Base-by-base conservation (phyloP, 2,113 vertebrate genomes). In the Indicator indicator region DNA sequence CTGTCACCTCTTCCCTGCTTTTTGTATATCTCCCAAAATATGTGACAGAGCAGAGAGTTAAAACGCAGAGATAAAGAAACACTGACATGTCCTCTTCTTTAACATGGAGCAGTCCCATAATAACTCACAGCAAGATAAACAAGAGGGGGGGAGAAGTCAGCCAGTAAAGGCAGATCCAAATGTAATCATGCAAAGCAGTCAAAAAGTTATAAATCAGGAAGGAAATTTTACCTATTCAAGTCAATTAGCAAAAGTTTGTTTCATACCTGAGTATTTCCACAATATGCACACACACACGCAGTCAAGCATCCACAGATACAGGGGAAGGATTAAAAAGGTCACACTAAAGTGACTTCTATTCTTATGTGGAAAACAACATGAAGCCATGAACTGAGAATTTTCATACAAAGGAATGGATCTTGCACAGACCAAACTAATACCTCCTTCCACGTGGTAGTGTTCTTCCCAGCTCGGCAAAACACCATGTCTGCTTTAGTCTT, bases 101-200 rank as follows among this genome's bases (percentile, higher is more conserved):
- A 75, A 83, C 73, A 24, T 80, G 48, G 59, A 93, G 48, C 64
- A 76, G 64, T 80, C 59, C 68, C 79, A 63, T 93, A 90, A 71
- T 86, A 86, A 86, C 69, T 93, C 91, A 90, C 72, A 83, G 86
- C 64, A 94, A 91, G 46, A 67, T 90, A 81, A 86, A 95, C 60
- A 94, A 90, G 36, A 79, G 9, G 30, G 64, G 83, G 21, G 38
- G n/a, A 73, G 68, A 93, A 83, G 36, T 68, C 79, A 88, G 33
- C 42, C 70, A 77, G 72, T 33, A 74, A 91, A 86, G 60, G 73
- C 59, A 87, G n/a, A 85, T 13, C 20, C n/a, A 81, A 63, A 28
- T 64, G 48, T 28, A 86, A 19, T 74, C 75, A 74, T 68, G 69
- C 33, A 52, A 89, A 91, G 16, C 50, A 70, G 64, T 28, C 46